Percentiles rank a stretch among this genome's conserved stretches.
Evolutionary conservation across 2,797 vertebrate species (phyloP).

Genomic region (Gambusia yucatana): DNA sequence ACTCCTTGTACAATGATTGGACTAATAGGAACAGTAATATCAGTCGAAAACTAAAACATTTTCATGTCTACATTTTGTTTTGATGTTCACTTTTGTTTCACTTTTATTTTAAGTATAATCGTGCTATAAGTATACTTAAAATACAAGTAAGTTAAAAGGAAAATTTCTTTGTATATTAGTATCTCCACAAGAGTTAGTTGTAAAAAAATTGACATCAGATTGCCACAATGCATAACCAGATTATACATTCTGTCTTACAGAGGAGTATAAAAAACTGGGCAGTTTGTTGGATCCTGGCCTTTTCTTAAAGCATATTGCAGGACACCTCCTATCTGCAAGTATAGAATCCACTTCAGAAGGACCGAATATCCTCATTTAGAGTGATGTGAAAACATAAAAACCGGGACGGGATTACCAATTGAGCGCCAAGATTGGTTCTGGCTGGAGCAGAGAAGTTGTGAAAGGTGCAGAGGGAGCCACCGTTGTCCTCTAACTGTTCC

Average conservation of each 20-base stretch:
- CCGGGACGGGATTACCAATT: conserved; percentile 16
- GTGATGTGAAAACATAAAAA: conserved; percentile 36
- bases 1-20: background rate
- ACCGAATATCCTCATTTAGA: conserved; percentile 30
- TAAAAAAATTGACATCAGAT: conserved; percentile 55
- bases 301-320: conserved; percentile 68
- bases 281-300: conserved; percentile 65
- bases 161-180: conserved; percentile 41
- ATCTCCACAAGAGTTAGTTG: conserved; percentile 52
- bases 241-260: conserved; percentile 61
- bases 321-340: conserved; percentile 32
- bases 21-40: no score
- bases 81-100: no score
- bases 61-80: no score
- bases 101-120: no score
- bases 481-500: conserved; percentile 59
- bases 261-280: conserved; percentile 68
- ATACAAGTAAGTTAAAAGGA: conserved; percentile 27
- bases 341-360: conserved; percentile 22
- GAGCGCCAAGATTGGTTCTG: conserved; percentile 44
- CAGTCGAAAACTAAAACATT: no score
- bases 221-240: conserved; percentile 38
- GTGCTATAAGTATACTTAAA: no score
- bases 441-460: conserved; percentile 41
- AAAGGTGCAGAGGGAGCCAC: conserved; percentile 38